Evolutionary conservation across 2,888 invertebrate genomes (phyloP).

Genomic region (Strigamia transsilvanica): DNA sequence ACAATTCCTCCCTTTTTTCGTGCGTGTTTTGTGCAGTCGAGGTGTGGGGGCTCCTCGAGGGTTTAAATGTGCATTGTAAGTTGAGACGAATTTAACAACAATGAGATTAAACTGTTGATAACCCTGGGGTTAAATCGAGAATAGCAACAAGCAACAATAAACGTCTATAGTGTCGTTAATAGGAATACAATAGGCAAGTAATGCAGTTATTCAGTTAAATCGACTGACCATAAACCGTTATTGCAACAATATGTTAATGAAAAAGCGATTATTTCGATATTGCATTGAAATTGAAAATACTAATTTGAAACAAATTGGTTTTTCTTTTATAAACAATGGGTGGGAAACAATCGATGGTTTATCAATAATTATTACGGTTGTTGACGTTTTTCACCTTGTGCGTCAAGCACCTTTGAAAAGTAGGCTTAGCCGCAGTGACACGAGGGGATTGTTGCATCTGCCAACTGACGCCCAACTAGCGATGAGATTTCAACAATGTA

Average conservation of each 20-base stretch:
- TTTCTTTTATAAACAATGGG: too few species aligned
- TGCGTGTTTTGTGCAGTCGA: not conserved
- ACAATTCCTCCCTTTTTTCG: not conserved
- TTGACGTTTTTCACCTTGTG: not conserved
- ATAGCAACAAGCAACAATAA: constrained; percentile 3
- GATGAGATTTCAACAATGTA: constrained; percentile 29
- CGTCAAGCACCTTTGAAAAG: not conserved
- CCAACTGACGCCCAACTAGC: constrained; percentile 7
- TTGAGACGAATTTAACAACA: constrained; percentile 23
- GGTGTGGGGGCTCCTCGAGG: not conserved
- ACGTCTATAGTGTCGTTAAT: not conserved
- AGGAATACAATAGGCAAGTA: not conserved
- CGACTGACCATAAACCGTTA: not conserved
- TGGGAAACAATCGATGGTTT: too few species aligned
- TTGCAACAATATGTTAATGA: not conserved
- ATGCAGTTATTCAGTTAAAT: not conserved
- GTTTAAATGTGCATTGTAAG: not conserved
- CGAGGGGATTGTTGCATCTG: constrained; percentile 20
- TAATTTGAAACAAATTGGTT: too few species aligned
- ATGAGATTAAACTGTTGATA: constrained; percentile 43
- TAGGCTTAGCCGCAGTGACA: not conserved
- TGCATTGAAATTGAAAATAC: not conserved
- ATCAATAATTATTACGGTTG: too few species aligned
- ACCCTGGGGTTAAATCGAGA: constrained; percentile 26
- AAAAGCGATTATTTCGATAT: not conserved